Base-by-base conservation (phyloP, 1,140 invertebrate species). In the Aleiodes sp. region DNA sequence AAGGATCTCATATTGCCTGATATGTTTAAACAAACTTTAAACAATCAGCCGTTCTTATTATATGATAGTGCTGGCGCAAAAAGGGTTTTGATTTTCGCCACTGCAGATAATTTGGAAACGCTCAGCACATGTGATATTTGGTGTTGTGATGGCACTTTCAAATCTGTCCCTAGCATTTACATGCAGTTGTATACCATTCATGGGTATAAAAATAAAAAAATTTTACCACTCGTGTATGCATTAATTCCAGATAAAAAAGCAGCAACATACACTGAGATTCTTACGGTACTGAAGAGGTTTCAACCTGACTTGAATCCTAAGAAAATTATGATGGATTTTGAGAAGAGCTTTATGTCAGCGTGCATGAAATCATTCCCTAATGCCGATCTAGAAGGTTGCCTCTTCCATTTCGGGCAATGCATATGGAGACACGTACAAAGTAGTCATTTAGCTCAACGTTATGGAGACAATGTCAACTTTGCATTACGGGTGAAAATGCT, bases 181-280 rank as follows among this genome's bases (percentile, higher is more conserved):
- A 14, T 10, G 24, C 70, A 72, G 43, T 46, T 72, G 43, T 71
- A 71, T 52, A 70, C 73, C 0, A 70, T 74, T 2, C 70, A 74
- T 31, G 70, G 66, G 10, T 63, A 66, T 28, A 39, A 24, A 61
- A 7, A 12, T 39, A 16, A 28, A 2, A 57, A 61, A 62, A 52
- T 56, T 56, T 8, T 72, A 12, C 71, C 67, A 7, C 19, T 67
- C 14, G 31, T 72, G 6, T 72, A 39, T 57, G 62, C 37, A 21
- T 35, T 72, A 10, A 61, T 70, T 43, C 67, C 66, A 0, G 35
- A 64, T 2, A 65, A 66, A 62, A 29, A 1, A 1, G 29, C 39
- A 35, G 0, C 24, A n/a, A 56, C 57, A 0, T 72, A 72, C 33
- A 16, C 35, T 7, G 10, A 43, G 16, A n/a, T 72, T 19, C 67